Conservation (phyloP, 2,888 invertebrate genomes). For the Adelognathus sp. region DNA sequence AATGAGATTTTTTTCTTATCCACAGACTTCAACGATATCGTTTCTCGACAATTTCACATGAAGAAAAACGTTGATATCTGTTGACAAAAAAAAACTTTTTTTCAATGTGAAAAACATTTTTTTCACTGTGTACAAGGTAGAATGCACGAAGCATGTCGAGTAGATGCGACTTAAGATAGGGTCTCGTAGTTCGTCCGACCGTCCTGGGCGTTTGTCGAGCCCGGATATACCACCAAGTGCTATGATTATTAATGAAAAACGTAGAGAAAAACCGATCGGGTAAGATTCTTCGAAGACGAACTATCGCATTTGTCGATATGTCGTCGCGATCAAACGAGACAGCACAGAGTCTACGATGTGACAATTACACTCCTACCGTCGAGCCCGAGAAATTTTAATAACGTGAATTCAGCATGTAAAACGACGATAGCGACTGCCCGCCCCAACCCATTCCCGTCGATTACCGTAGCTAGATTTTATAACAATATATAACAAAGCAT, state of each 20-base stretch:
- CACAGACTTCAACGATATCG: too few species aligned
- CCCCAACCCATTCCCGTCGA: background rate
- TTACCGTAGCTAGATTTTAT: conserved; percentile 67
- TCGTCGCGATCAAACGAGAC: background rate
- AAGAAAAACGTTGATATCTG: too few species aligned
- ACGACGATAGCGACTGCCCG: conserved; percentile 46
- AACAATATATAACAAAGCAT: conserved; percentile 63
- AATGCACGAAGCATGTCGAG: conserved; percentile 21
- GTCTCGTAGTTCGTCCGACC: conserved; percentile 20
- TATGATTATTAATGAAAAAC: conserved; percentile 31
- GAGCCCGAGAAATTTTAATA: conserved; percentile 46
- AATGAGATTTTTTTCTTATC: too few species aligned
- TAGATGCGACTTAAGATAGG: conserved; percentile 24
- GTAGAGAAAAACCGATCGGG: conserved; percentile 6
- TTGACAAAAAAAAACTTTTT: background rate
- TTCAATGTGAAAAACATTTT: background rate
- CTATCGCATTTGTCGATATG: conserved; percentile 15
- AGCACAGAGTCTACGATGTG: background rate
- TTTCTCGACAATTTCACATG: too few species aligned
- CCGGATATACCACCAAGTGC: conserved; percentile 53
- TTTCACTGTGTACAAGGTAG: too few species aligned
- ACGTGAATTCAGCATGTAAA: conserved; percentile 52
- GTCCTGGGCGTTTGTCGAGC: conserved; percentile 40
- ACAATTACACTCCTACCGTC: conserved; percentile 6
- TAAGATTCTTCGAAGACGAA: conserved; percentile 36